Conservation (phyloP, 2,113 vertebrate species). For the Hyperopisus bebe region DNA sequence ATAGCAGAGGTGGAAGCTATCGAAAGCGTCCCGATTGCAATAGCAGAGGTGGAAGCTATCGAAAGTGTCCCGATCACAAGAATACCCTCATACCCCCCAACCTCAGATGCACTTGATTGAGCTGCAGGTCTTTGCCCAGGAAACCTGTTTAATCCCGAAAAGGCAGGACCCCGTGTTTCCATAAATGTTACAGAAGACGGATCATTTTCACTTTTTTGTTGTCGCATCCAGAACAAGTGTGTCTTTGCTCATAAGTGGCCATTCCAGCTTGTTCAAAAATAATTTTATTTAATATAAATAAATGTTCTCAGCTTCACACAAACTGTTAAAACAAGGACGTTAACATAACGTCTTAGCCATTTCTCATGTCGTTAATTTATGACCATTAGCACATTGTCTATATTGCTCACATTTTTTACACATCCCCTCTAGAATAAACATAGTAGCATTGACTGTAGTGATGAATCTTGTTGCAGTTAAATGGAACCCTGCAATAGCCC, state of each 20-base stretch:
- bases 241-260: neutral
- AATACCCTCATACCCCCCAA: neutral
- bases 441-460: neutral
- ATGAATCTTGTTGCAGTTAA: neutral
- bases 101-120: neutral
- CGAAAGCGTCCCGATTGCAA: neutral
- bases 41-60: neutral
- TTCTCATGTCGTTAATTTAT: neutral
- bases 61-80: neutral
- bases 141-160: neutral
- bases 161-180: neutral
- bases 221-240: neutral
- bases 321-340: neutral
- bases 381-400: neutral
- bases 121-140: neutral
- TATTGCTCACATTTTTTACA: neutral
- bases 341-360: neutral
- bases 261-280: neutral
- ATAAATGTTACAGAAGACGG: neutral
- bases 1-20: too few relatives aligned
- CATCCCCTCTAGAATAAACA: neutral
- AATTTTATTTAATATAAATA: neutral
- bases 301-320: neutral
- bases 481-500: neutral
- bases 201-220: neutral